Base-by-base conservation (phyloP, 2,113 vertebrate genomes). In the Ramphastos sulfuratus region DNA sequence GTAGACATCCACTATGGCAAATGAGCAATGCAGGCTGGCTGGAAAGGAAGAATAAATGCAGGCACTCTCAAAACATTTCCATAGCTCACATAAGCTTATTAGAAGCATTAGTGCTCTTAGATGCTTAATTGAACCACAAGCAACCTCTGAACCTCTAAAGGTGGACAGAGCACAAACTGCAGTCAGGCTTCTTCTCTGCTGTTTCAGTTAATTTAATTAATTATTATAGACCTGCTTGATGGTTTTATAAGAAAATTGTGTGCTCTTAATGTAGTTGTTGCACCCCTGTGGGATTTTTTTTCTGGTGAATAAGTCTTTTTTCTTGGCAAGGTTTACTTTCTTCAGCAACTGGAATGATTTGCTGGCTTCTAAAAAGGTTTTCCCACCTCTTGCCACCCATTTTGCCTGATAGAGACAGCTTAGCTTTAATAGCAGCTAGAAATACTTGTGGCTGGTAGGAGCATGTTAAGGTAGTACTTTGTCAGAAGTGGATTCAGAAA, bases 211-310 rank as follows among this genome's bases (percentile, higher is more conserved):
- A 74, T 87, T 87, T 67, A 72, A 91, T 85, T 82, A 82, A 94
- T 88, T 96, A 72, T 65, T 91, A 81, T 75, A 78, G 94, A 88
- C 24, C 82, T 92, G 12, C 28, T 86, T 78, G 91, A 88, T 81
- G 50, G 85, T 86, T 94, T 90, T 91, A 78, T 66, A 88, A 66
- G 61, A 88, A 94, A 94, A 96, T 78, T 83, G 72, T 59, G 21
- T 89, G 58, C 4, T 82, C 92, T 85, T 94, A 85, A 83, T 67
- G 31, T 48, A 69, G 24, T 64, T 58, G 30, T 77, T 74, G 31
- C 3, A 75, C 8, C 35, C 35, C 46, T 58, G 1, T 78, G 80
- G 50, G 35, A 67, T 12, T 91, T 6, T 75, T 91, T 39, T 39
- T 39, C 58, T 65, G 58, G n/a, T 25, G 39, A 90, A 42, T 79